A percentile compares a stretch with the other conserved stretches of the same genome.
Evolutionary conservation across 2,888 invertebrate species (phyloP).

Genomic region (Crematogaster levior): DNA sequence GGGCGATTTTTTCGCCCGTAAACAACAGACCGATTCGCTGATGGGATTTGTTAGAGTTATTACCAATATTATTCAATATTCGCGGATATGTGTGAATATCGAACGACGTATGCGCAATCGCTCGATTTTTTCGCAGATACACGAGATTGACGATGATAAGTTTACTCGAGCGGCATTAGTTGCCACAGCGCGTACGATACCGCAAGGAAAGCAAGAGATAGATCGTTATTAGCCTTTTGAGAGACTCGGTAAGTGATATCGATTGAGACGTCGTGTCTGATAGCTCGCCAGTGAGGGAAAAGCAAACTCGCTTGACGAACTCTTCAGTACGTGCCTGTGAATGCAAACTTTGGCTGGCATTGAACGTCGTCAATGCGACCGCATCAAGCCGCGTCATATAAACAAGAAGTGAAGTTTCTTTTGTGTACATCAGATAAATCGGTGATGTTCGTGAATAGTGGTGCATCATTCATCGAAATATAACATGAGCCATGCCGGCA

Average conservation of each 20-base stretch:
- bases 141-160: not conserved
- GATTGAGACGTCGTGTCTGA: constrained; percentile 35
- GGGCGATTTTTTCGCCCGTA: not conserved
- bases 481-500: not conserved
- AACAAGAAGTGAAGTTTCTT: constrained; percentile 50
- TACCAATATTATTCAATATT: not conserved
- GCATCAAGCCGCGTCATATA: constrained; percentile 8
- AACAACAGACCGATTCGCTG: constrained; percentile 47
- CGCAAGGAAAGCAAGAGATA: not conserved
- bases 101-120: not conserved
- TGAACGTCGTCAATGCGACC: not conserved
- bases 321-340: constrained; percentile 7
- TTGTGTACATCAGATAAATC: not conserved
- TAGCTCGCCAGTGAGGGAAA: not conserved
- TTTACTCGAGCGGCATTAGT: not conserved
- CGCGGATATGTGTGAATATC: not conserved
- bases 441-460: constrained; percentile 2
- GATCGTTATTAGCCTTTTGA: constrained; percentile 25
- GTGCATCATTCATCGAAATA: not conserved
- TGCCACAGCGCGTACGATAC: not conserved
- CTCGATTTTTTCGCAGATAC: not conserved
- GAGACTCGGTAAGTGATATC: constrained; percentile 33
- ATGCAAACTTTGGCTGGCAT: constrained; percentile 15
- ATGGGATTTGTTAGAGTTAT: not conserved
- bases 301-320: constrained; percentile 42